Evolutionary conservation across 2,113 vertebrate species (phyloP).

Genomic region (Ramphastos sulfuratus): DNA sequence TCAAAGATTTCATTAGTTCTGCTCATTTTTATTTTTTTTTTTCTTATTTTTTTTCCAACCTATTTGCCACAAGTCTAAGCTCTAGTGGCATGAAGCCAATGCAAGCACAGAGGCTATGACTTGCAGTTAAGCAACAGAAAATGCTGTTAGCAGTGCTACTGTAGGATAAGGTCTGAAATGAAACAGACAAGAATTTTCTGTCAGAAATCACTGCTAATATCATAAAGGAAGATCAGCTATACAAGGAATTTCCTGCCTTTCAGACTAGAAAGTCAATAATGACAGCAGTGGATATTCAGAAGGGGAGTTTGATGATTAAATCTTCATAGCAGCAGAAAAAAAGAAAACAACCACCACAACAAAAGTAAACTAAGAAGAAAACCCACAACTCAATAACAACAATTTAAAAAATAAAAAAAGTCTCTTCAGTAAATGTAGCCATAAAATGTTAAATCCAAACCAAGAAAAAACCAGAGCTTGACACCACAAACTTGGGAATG

Average conservation of each 20-base stretch:
- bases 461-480: background rate
- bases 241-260: conserved; percentile 74
- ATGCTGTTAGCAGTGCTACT: conserved; percentile 4
- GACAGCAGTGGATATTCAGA: conserved; percentile 27
- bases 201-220: conserved; percentile 53
- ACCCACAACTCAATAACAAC: too few species aligned
- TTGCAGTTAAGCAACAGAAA: conserved; percentile 17
- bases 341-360: background rate
- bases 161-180: background rate
- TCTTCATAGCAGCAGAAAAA: conserved; percentile 12
- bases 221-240: conserved; percentile 62
- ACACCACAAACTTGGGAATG: background rate
- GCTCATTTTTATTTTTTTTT: background rate
- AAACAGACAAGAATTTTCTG: conserved; percentile 4
- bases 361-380: too few species aligned
- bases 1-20: background rate
- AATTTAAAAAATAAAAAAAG: background rate
- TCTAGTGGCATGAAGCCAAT: background rate
- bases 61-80: background rate
- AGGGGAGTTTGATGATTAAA: conserved; percentile 15
- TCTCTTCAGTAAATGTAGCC: background rate
- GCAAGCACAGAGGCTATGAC: conserved; percentile 7
- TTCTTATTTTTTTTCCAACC: background rate
- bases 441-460: background rate
- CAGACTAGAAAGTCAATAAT: conserved; percentile 48